Conservation (phyloP, 2,797 vertebrate species). For the Alectoris magna region DNA sequence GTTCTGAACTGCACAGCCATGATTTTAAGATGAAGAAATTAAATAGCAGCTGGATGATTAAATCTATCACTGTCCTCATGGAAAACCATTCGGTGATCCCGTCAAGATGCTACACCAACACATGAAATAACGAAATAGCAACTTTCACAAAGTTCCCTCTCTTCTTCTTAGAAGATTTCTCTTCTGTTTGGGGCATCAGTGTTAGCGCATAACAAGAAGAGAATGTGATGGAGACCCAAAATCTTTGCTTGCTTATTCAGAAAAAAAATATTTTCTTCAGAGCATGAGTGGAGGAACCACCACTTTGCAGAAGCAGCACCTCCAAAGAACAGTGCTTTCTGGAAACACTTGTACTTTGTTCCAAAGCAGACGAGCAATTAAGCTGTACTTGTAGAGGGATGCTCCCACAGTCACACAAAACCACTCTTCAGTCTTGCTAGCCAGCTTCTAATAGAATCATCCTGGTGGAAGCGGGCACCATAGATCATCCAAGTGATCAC, state of each 20-base stretch:
- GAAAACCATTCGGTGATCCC: neutral
- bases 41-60: neutral
- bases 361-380: neutral
- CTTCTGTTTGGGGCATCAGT: neutral
- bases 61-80: neutral
- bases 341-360: neutral
- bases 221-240: neutral
- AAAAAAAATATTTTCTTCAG: conserved; percentile 1
- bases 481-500: neutral
- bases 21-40: neutral
- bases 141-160: neutral
- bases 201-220: neutral
- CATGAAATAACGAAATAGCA: fast-evolving
- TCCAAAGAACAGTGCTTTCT: neutral
- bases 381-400: neutral
- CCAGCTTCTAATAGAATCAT: neutral
- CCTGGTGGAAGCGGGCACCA: neutral
- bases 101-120: neutral
- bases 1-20: neutral
- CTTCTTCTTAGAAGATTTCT: neutral
- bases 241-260: neutral
- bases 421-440: neutral
- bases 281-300: neutral
- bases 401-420: neutral
- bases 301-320: neutral